Evolutionary conservation across 2,797 vertebrate species (phyloP).

Genomic region (Poeciliopsis paucimaculata): DNA sequence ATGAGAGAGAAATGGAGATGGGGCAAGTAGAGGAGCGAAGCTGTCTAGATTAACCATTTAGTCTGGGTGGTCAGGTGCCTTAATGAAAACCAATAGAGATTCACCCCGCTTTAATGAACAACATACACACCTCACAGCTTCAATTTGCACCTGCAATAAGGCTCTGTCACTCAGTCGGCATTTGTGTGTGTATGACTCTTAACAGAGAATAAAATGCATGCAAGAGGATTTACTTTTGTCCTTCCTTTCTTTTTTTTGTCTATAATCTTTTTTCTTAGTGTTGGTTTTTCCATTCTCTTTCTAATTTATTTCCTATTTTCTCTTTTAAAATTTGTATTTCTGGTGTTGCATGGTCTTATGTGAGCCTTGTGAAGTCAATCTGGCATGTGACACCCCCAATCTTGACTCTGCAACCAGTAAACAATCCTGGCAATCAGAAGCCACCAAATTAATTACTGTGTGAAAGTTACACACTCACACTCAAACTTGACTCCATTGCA

Average conservation of each 20-base stretch:
- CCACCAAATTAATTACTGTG: constrained; percentile 94
- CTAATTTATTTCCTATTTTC: constrained; percentile 13
- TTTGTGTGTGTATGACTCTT: constrained; percentile 20
- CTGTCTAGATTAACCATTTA: constrained; percentile 94
- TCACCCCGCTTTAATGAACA: constrained; percentile 98
- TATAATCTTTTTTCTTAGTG: not conserved
- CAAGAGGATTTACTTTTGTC: not conserved
- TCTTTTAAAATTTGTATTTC: not conserved
- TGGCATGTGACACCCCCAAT: constrained; percentile 93
- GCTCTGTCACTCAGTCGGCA: constrained; percentile 84
- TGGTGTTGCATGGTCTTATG: not conserved
- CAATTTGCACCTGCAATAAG: constrained; percentile 99
- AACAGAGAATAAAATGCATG: constrained; percentile 3
- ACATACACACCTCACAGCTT: constrained; percentile 93
- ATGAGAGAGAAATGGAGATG: constrained; percentile 39
- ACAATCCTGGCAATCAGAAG: constrained; percentile 96
- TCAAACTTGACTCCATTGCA: constrained; percentile 9
- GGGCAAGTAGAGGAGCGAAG: constrained; percentile 63
- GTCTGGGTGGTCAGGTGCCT: constrained; percentile 79
- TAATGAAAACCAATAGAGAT: constrained; percentile 99
- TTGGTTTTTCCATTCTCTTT: not conserved
- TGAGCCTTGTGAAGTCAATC: constrained; percentile 84
- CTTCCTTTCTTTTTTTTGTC: not conserved
- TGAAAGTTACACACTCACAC: constrained; percentile 11
- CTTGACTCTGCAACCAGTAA: constrained; percentile 88